phyloP scores from a whole-genome alignment of 37 sponge, comb jelly and placozoan genomes.

The Theonella swinhoei region DNA sequence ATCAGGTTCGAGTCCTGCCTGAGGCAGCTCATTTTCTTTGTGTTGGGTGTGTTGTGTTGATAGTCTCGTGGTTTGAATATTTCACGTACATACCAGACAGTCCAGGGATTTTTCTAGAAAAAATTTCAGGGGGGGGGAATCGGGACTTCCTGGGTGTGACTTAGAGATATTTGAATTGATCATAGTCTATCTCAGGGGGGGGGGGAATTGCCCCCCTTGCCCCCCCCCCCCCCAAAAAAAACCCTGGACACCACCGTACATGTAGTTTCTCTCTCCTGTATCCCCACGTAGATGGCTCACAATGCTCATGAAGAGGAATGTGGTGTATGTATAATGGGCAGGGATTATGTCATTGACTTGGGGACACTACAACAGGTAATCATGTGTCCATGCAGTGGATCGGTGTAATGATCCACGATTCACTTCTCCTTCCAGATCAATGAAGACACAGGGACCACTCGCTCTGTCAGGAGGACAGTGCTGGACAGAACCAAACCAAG shows the following conservation, averaged over 20 bases:
- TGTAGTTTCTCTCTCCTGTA: background rate
- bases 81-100: background rate
- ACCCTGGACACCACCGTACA: background rate
- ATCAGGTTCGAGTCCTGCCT: too few species aligned
- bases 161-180: background rate
- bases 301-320: constrained; percentile 78
- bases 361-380: constrained; percentile 73
- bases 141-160: too few species aligned
- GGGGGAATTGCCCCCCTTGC: too few species aligned
- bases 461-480: constrained; percentile 51
- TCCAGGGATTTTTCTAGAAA: background rate
- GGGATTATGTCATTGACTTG: constrained; percentile 77
- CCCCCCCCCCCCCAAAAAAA: too few species aligned
- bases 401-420: too few species aligned
- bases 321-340: constrained; percentile 68
- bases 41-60: too few species aligned
- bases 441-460: constrained; percentile 78
- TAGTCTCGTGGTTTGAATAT: background rate
- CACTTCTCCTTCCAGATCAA: constrained; percentile 57
- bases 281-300: constrained; percentile 46
- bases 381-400: too few species aligned
- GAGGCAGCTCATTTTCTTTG: too few species aligned
- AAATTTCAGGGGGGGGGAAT: too few species aligned
- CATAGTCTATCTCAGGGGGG: too few species aligned
- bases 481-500: constrained; percentile 1